Percentiles rank a stretch among this genome's conserved stretches.
Conservation (phyloP, 2,888 invertebrate genomes). For the Caenorhabditis afra region DNA sequence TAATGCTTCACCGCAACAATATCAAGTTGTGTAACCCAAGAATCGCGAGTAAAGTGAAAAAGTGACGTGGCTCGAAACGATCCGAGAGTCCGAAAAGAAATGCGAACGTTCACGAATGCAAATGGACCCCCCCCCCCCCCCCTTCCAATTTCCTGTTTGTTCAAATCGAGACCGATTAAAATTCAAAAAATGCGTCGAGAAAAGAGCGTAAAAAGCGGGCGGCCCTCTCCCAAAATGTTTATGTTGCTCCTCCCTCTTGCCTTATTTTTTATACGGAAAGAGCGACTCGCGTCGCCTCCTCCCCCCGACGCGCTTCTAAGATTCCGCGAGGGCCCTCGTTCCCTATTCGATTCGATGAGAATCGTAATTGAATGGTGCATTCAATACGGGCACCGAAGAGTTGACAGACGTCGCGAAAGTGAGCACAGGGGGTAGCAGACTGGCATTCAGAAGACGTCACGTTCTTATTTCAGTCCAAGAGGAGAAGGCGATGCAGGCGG, state of each 20-base stretch:
- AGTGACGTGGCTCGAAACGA: conserved; percentile 9
- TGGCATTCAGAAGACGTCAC: background rate
- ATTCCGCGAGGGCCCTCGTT: no score
- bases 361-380: conserved; percentile 28
- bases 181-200: conserved; percentile 37
- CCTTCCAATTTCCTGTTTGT: conserved; percentile 49
- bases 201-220: background rate
- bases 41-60: conserved; percentile 36
- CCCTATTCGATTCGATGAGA: conserved; percentile 9
- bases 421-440: conserved; percentile 1
- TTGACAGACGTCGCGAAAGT: conserved; percentile 42
- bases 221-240: conserved; percentile 46
- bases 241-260: conserved; percentile 37
- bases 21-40: conserved; percentile 40
- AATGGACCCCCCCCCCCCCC: no score
- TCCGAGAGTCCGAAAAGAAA: background rate
- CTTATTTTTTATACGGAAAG: conserved; percentile 41
- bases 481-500: conserved; percentile 80
- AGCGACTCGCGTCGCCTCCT: conserved; percentile 15
- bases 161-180: conserved; percentile 47
- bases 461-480: conserved; percentile 79
- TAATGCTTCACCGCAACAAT: conserved; percentile 37
- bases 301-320: background rate
- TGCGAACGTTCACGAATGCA: conserved; percentile 1
- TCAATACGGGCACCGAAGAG: conserved; percentile 4